Conservation (phyloP, 2,113 vertebrate species). For the Channa argus region DNA sequence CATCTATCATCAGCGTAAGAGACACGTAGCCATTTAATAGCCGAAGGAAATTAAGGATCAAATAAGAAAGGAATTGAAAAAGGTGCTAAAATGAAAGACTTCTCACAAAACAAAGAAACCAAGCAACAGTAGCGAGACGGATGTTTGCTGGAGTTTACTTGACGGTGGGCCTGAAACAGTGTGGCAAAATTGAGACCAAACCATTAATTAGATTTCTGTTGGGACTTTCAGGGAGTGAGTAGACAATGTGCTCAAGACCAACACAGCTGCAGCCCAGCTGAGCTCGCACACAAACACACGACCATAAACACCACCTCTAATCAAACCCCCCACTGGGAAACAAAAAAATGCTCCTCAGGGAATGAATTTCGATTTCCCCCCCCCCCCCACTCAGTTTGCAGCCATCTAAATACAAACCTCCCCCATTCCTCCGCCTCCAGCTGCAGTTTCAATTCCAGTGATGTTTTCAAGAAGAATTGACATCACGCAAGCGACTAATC, state of each 20-base stretch:
- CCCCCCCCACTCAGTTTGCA: background rate
- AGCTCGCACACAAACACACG: constrained; percentile 14
- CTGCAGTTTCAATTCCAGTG: no score
- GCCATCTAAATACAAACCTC: no score
- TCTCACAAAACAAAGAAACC: background rate
- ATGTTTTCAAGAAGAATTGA: no score
- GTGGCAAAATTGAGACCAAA: constrained; percentile 33
- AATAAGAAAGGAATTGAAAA: no score
- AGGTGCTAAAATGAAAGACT: no score
- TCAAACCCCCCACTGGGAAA: constrained; percentile 42
- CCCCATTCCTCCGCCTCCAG: no score
- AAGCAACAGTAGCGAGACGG: background rate
- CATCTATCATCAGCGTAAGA: background rate
- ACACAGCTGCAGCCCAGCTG: constrained; percentile 72
- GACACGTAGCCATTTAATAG: no score
- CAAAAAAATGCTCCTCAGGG: constrained; percentile 10
- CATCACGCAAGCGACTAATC: no score
- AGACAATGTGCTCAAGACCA: constrained; percentile 41
- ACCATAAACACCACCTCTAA: constrained; percentile 13
- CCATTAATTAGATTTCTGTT: constrained; percentile 27
- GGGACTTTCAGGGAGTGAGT: constrained; percentile 38
- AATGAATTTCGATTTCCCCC: background rate
- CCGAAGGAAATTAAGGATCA: no score
- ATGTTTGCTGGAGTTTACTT: constrained; percentile 56
- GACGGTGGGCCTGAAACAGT: constrained; percentile 20